A percentile compares a stretch with the other conserved stretches of the same genome.
Evolutionary conservation across 2,888 invertebrate genomes (phyloP).

Genomic region (Tillus elongatus): DNA sequence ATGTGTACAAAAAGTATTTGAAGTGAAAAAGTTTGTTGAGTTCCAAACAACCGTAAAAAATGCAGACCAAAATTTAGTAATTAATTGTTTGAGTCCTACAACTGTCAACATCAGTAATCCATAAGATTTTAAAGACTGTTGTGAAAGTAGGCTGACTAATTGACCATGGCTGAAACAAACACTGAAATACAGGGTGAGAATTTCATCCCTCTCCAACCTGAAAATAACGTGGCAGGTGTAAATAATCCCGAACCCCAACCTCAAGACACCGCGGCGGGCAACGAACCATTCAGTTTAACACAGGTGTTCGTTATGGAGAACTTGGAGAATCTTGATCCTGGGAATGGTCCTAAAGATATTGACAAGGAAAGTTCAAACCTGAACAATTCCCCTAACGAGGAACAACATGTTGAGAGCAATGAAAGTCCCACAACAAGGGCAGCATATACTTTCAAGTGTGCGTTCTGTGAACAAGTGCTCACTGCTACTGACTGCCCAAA

Average conservation of each 20-base stretch:
- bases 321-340: background rate
- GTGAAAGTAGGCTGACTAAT: too few species aligned
- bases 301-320: background rate
- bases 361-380: background rate
- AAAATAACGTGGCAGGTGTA: background rate
- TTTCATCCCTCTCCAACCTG: background rate
- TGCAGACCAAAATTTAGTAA: too few species aligned
- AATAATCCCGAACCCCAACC: background rate
- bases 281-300: background rate
- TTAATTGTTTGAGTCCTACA: too few species aligned
- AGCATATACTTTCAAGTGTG: slow-evolving; percentile 37
- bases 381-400: slow-evolving; percentile 21
- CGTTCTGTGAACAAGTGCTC: slow-evolving; percentile 44
- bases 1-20: too few species aligned
- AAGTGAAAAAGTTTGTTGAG: too few species aligned
- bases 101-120: too few species aligned
- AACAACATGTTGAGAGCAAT: slow-evolving; percentile 26
- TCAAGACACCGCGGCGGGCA: background rate
- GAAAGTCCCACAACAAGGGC: slow-evolving; percentile 40
- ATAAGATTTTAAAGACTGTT: too few species aligned
- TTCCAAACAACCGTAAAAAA: too few species aligned
- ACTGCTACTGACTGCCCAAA: slow-evolving; percentile 58
- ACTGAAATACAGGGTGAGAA: background rate
- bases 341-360: background rate
- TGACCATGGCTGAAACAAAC: background rate